Evolutionary conservation across 2,113 vertebrate genomes (phyloP), one percentile per base, ranked within the genome.

Genomic region (Cyprinodon variegatus): DNA sequence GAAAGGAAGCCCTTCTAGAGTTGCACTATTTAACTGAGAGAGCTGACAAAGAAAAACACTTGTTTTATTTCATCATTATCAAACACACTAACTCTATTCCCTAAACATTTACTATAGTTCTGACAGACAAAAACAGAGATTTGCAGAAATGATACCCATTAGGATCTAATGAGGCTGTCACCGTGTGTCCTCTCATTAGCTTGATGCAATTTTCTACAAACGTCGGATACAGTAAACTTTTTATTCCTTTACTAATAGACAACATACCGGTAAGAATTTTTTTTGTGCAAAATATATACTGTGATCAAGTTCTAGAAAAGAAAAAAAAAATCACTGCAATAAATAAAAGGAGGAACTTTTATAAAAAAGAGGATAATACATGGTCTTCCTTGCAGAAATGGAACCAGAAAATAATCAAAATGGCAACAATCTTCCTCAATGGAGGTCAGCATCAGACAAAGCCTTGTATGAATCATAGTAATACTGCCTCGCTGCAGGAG

Each of bases 381-480:
- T 63, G 1, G 64, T 20, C 40, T 40, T n/a, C 20, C n/a, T 12
- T 8, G 69, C n/a, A 50, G 13, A 39, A 69, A 76, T 57, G 43
- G 50, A 29, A 62, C 67, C 3, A 48, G 22, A 68, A 39, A 82
- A 57, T 60, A 45, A 73, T 63, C n/a, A 22, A 59, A 70, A 78
- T 69, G 45, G 69, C 61, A 17, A 72, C 43, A 76, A 5, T 12
- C 59, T 63, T 70, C 75, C 60, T 45, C 67, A 48, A 29, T 62
- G 70, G 36, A 62, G 61, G 61, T 39, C 61, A 38, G 61, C 61
- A 38, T 62, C 61, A 38, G 61, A 40, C 15, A n/a, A 57, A 20
- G 50, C n/a, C 50, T 57, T 20, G n/a, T 14, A 57, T 57, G n/a
- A n/a, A n/a, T 20, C 50, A 9, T 14, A 15, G 6, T 57, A 57